A percentile compares a stretch with the other conserved stretches of the same genome.
Conservation (phyloP, 2,113 vertebrate species). For the Syngnathus scovelli region DNA sequence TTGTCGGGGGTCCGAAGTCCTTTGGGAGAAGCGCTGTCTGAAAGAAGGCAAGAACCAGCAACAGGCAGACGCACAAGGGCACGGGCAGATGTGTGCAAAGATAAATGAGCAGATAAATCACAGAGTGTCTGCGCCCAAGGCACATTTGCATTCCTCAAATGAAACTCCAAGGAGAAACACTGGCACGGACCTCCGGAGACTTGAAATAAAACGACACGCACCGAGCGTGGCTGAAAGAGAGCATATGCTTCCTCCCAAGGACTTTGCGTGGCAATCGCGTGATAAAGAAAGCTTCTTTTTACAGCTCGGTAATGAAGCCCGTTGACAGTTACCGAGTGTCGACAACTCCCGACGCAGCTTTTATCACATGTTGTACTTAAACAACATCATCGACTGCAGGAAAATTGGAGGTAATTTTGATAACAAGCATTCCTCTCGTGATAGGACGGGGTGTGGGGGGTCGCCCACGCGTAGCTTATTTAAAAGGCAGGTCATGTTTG, state of each 20-base stretch:
- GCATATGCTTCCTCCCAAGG: slow-evolving; percentile 13
- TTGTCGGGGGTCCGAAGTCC: slow-evolving; percentile 48
- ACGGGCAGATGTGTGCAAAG: slow-evolving; percentile 74
- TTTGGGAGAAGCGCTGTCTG: slow-evolving; percentile 50
- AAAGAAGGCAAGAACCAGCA: slow-evolving; percentile 67
- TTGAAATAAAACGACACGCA: slow-evolving; percentile 43
- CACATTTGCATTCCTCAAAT: slow-evolving; percentile 75
- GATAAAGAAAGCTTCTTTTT: slow-evolving; percentile 15
- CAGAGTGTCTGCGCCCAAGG: slow-evolving; percentile 64
- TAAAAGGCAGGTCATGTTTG: slow-evolving; percentile 53
- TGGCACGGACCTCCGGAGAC: slow-evolving; percentile 48
- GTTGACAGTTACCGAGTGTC: slow-evolving; percentile 24
- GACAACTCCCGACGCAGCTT: slow-evolving; percentile 27
- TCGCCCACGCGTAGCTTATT: slow-evolving; percentile 54
- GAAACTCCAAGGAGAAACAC: slow-evolving; percentile 68
- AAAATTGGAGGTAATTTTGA: slow-evolving; percentile 44
- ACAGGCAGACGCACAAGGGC: slow-evolving; percentile 74
- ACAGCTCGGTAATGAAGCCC: slow-evolving; percentile 26
- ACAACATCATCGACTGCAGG: slow-evolving; percentile 19
- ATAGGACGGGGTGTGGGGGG: slow-evolving; percentile 41
- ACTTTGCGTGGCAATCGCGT: slow-evolving; percentile 6
- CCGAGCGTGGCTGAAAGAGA: slow-evolving; percentile 12
- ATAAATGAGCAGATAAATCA: slow-evolving; percentile 78
- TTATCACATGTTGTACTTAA: slow-evolving; percentile 27
- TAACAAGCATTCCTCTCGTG: slow-evolving; percentile 38